Conservation (phyloP, 2,797 vertebrate species). For the Fundulus diaphanus region DNA sequence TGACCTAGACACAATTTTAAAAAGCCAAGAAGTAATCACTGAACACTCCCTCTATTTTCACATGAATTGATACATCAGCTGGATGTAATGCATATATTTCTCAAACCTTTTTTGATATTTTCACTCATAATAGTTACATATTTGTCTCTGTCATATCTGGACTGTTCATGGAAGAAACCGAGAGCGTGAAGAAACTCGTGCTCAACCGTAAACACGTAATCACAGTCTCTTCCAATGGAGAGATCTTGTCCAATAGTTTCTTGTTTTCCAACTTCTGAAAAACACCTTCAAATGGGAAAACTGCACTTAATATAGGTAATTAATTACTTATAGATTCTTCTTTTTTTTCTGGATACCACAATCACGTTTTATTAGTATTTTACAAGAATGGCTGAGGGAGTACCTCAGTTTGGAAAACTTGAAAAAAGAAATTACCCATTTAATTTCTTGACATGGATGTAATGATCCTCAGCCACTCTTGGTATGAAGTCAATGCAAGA, state of each 20-base stretch:
- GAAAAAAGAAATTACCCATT: constrained; percentile 76
- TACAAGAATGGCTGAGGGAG: not conserved
- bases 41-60: too few species aligned
- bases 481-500: constrained; percentile 90
- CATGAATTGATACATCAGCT: too few species aligned
- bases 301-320: too few species aligned
- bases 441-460: constrained; percentile 81
- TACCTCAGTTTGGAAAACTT: not conserved
- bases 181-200: constrained; percentile 90
- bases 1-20: too few species aligned
- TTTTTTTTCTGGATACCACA: too few species aligned
- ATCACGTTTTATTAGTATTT: not conserved
- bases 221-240: constrained; percentile 86
- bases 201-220: constrained; percentile 77
- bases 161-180: constrained; percentile 92
- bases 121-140: constrained; percentile 83
- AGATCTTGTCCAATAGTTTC: constrained; percentile 63
- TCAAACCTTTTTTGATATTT: constrained; percentile 80
- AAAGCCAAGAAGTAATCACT: too few species aligned
- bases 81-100: too few species aligned
- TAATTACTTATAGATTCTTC: too few species aligned
- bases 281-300: not conserved
- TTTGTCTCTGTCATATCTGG: constrained; percentile 86
- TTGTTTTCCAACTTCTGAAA: constrained; percentile 67
- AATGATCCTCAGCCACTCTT: constrained; percentile 72